These are phyloP conservation scores for Drosophila ustulata DNA, from an alignment of 2,888 invertebrate genomes.

Conservation along the genomic window DNA sequence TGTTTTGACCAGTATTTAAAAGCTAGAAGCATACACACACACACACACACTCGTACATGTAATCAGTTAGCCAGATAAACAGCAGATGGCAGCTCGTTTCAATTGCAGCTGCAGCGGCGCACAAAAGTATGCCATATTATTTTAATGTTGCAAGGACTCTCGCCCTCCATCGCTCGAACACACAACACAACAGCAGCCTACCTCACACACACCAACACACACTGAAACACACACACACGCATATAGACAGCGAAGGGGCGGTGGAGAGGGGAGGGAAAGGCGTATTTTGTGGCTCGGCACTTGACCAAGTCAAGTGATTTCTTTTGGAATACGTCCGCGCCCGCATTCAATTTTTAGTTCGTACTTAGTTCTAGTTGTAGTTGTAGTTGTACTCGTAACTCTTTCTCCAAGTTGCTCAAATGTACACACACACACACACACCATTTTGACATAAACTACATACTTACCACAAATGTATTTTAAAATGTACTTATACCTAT, in stretches of 20 bases:
- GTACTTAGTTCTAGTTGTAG: constrained; percentile 60
- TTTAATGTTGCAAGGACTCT: constrained; percentile 48
- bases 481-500: constrained; percentile 58
- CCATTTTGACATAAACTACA: constrained; percentile 43
- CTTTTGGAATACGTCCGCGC: constrained; percentile 42
- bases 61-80: constrained; percentile 14
- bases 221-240: constrained; percentile 1
- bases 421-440: constrained; percentile 33
- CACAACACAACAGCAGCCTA: constrained; percentile 44
- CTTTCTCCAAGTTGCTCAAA: constrained; percentile 75
- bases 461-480: constrained; percentile 72
- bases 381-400: constrained; percentile 56
- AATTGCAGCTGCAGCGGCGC: constrained; percentile 58
- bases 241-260: constrained; percentile 13
- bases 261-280: constrained; percentile 12
- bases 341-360: constrained; percentile 64
- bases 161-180: constrained; percentile 26
- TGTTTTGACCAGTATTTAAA: constrained; percentile 75
- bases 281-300: constrained; percentile 53
- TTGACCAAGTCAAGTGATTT: constrained; percentile 74
- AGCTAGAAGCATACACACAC: constrained; percentile 65
- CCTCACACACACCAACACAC: constrained; percentile 56
- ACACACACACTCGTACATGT: constrained; percentile 16
- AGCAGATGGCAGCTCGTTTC: constrained; percentile 45
- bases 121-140: constrained; percentile 77